Conservation (phyloP, 2,888 invertebrate species). For the Cerastis leucographa region DNA sequence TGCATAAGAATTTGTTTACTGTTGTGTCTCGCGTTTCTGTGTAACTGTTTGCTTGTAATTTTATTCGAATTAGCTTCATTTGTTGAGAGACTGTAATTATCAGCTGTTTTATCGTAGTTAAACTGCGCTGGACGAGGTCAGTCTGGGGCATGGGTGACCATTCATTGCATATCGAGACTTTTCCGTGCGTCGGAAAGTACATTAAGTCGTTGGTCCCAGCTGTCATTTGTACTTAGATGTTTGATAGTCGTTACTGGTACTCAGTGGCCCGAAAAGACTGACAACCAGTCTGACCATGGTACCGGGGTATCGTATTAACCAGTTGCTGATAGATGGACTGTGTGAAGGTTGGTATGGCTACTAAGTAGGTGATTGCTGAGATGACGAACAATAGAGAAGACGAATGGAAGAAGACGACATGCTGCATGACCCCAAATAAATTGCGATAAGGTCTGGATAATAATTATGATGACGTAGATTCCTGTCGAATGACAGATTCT, state of each 20-base stretch:
- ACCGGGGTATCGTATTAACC: neutral
- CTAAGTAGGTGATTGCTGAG: neutral
- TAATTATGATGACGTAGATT: neutral
- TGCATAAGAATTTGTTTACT: conserved; percentile 50
- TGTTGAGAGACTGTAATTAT: neutral
- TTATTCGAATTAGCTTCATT: neutral
- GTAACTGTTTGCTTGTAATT: conserved; percentile 14
- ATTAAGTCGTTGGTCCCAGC: neutral
- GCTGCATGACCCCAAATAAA: neutral
- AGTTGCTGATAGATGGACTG: neutral
- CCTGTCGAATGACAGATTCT: neutral
- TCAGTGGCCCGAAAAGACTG: neutral
- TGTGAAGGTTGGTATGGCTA: neutral
- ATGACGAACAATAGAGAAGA: neutral
- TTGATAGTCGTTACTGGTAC: neutral
- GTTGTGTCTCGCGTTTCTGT: neutral
- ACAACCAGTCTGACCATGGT: too few species aligned
- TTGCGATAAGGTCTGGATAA: neutral
- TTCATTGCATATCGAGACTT: neutral
- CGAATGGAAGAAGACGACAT: neutral
- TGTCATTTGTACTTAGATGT: neutral
- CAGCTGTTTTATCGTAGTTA: neutral
- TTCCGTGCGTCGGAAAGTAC: neutral
- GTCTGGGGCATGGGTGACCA: neutral
- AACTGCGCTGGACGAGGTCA: neutral